Conservation (phyloP, 35 echinoderm and acorn worm species). For the Ophiothrix spiculata region DNA sequence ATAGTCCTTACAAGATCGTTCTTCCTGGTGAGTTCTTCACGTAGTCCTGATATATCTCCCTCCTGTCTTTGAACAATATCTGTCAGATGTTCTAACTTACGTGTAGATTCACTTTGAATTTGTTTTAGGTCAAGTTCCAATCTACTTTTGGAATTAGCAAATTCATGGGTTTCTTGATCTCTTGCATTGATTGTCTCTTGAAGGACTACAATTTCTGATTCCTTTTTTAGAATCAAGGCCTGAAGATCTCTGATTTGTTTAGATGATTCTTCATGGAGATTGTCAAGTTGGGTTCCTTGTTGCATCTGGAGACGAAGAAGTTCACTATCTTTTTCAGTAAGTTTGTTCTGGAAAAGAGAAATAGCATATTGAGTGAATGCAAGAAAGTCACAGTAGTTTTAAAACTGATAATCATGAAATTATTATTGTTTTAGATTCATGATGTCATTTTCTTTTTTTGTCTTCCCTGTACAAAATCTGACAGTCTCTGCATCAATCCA, state of each 20-base stretch:
- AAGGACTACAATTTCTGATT: constrained; percentile 51
- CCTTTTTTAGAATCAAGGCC: constrained; percentile 56
- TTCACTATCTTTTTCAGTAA: constrained; percentile 67
- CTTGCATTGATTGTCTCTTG: constrained; percentile 49
- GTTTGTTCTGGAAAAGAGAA: constrained; percentile 43
- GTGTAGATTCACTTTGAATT: constrained; percentile 46
- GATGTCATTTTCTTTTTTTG: too few relatives aligned
- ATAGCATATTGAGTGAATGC: neutral
- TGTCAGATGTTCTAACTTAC: constrained; percentile 74
- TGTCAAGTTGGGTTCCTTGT: constrained; percentile 63
- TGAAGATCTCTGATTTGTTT: constrained; percentile 73
- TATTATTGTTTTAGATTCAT: too few relatives aligned
- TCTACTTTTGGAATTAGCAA: constrained; percentile 55
- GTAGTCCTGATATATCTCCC: constrained; percentile 55
- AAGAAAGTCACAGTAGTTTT: too few relatives aligned
- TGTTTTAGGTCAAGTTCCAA: constrained; percentile 79
- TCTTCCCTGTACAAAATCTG: too few relatives aligned
- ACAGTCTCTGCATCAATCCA: too few relatives aligned
- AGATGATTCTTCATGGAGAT: constrained; percentile 53
- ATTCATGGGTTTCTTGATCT: constrained; percentile 48
- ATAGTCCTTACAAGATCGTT: constrained; percentile 35
- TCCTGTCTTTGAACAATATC: constrained; percentile 69
- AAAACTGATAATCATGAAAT: too few relatives aligned
- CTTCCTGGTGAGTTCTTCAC: constrained; percentile 41
- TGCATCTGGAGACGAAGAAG: constrained; percentile 43